Conservation (phyloP, 1,140 invertebrate genomes). For the Megalopta genalis region DNA sequence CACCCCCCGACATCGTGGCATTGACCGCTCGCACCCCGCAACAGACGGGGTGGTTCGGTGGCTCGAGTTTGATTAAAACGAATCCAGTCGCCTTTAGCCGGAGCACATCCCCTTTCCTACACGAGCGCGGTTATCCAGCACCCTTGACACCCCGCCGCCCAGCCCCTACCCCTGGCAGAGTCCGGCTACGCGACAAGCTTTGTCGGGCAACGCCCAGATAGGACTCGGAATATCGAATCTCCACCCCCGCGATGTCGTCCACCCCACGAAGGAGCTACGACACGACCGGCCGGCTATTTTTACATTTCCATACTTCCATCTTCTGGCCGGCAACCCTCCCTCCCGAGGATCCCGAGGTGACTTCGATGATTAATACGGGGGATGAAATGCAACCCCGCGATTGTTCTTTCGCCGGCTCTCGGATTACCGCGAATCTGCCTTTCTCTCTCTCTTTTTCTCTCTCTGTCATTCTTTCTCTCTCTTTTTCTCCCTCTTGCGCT, state of each 20-base stretch:
- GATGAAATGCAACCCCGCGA: too few relatives aligned
- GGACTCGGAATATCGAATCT: slow-evolving; percentile 61
- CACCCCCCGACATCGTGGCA: not conserved
- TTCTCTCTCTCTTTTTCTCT: too few relatives aligned
- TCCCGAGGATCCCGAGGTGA: not conserved
- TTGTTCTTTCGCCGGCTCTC: too few relatives aligned
- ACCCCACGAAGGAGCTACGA: slow-evolving; percentile 9
- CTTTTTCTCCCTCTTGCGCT: too few relatives aligned
- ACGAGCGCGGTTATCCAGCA: slow-evolving; percentile 36
- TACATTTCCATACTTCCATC: slow-evolving; percentile 43
- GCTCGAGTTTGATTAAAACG: slow-evolving; percentile 44
- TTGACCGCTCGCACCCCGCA: not conserved
- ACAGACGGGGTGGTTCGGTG: not conserved
- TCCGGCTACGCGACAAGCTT: slow-evolving; percentile 49
- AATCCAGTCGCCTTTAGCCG: slow-evolving; percentile 28
- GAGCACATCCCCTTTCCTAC: not conserved
- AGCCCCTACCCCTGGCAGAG: slow-evolving; percentile 13
- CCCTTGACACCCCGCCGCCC: slow-evolving; percentile 44
- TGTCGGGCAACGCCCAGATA: slow-evolving; percentile 69
- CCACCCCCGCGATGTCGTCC: slow-evolving; percentile 24
- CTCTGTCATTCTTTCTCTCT: too few relatives aligned
- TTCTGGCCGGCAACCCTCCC: not conserved
- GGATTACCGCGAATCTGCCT: too few relatives aligned
- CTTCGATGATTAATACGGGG: not conserved
- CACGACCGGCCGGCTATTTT: slow-evolving; percentile 41